Conservation (phyloP, 2,888 invertebrate species). For the Megastigmus dorsalis region DNA sequence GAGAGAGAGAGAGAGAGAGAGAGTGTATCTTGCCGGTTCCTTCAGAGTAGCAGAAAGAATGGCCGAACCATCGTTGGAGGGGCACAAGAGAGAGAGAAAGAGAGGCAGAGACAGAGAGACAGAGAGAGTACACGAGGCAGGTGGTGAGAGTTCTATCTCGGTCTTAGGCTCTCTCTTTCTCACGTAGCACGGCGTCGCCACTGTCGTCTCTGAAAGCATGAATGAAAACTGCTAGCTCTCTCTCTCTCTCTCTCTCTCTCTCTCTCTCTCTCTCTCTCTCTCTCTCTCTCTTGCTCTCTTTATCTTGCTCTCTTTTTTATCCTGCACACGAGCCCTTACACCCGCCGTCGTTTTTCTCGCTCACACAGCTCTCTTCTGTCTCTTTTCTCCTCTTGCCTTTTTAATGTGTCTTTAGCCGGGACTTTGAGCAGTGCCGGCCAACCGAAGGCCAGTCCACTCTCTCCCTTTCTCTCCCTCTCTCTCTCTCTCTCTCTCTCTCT, state of each 20-base stretch:
- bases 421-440: background rate
- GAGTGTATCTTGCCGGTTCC: background rate
- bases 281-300: background rate
- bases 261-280: background rate
- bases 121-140: background rate
- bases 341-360: background rate
- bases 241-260: background rate
- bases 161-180: background rate
- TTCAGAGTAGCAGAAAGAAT: background rate
- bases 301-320: background rate
- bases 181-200: conserved; percentile 56
- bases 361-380: background rate
- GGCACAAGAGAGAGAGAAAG: background rate
- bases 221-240: conserved; percentile 64
- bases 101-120: background rate
- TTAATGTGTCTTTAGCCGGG: conserved; percentile 3
- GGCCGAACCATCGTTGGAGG: background rate
- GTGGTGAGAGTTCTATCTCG: background rate
- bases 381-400: background rate
- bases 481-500: too few species aligned
- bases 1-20: too few species aligned
- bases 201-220: conserved; percentile 65
- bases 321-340: background rate
- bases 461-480: too few species aligned
- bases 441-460: background rate